phyloP scores from a whole-genome alignment of 2,113 vertebrate species.

The Sinocyclocheilus anshuiensis region DNA sequence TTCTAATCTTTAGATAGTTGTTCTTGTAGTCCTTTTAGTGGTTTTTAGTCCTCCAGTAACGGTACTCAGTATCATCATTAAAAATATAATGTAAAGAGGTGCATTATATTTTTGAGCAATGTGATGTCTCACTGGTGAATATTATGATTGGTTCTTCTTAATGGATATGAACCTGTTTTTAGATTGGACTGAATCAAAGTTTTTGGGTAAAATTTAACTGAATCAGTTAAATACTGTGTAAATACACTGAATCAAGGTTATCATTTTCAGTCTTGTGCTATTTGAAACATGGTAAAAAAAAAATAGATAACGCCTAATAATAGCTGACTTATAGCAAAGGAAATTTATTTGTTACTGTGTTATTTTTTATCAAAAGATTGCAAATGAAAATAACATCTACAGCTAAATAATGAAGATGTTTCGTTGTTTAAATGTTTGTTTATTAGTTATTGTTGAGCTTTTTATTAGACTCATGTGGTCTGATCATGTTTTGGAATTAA shows the following conservation, averaged over 20 bases:
- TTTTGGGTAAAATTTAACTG: background rate
- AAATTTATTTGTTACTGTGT: background rate
- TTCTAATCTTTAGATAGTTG: background rate
- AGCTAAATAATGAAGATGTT: background rate
- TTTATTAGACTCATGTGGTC: background rate
- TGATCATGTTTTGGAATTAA: background rate
- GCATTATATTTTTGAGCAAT: background rate
- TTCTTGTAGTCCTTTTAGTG: background rate
- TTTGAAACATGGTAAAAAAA: background rate
- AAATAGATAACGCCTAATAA: background rate
- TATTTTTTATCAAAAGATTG: background rate
- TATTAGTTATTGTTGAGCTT: background rate
- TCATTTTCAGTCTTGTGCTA: background rate
- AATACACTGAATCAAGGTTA: background rate
- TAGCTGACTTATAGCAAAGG: background rate
- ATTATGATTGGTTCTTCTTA: background rate
- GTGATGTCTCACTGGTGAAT: background rate
- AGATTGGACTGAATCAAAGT: background rate
- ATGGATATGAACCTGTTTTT: background rate
- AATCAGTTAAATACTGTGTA: background rate
- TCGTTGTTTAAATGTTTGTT: background rate
- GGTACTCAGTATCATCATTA: background rate
- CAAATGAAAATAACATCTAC: background rate
- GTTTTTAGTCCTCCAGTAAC: background rate
- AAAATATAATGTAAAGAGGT: background rate